These are phyloP conservation scores for Sparidentex hasta DNA, from an alignment of 2,797 vertebrate species.

Conservation along the genomic window DNA sequence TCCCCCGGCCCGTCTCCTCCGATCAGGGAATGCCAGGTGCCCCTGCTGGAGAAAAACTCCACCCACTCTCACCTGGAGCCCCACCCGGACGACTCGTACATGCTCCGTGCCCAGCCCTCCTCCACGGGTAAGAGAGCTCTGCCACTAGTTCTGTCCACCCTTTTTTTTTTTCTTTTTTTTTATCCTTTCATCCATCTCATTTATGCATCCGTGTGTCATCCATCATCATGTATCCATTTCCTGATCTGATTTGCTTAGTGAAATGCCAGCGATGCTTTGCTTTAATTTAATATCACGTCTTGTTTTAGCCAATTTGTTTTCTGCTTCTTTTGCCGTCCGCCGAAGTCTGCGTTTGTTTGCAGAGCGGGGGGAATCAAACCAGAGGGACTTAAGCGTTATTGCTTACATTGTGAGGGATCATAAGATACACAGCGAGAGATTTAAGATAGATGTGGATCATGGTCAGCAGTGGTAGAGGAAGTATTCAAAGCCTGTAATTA, in stretches of 20 bases:
- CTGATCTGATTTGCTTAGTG: conserved; percentile 57
- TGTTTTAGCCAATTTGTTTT: conserved; percentile 36
- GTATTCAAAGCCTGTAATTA: too few relatives aligned
- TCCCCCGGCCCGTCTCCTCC: conserved; percentile 89
- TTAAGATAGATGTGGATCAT: too few relatives aligned
- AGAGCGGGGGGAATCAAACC: conserved; percentile 31
- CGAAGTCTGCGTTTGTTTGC: conserved; percentile 41
- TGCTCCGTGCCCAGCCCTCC: conserved; percentile 93
- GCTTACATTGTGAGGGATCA: conserved; percentile 9
- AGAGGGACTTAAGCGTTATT: conserved; percentile 2
- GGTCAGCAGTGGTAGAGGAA: too few relatives aligned
- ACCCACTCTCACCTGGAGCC: conserved; percentile 98
- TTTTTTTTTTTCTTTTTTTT: conserved; percentile 35
- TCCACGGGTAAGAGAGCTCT: conserved; percentile 91
- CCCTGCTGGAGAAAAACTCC: conserved; percentile 99
- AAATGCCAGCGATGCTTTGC: conserved; percentile 37
- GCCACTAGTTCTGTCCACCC: conserved; percentile 53
- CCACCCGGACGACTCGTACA: conserved; percentile 96
- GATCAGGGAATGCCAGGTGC: conserved; percentile 95
- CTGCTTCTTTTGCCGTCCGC: conserved; percentile 36
- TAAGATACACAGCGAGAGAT: background rate
- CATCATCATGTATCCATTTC: conserved; percentile 58
- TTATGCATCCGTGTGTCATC: conserved; percentile 45
- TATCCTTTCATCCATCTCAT: conserved; percentile 46
- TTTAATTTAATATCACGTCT: conserved; percentile 55